phyloP scores from a whole-genome alignment of 2,113 vertebrate species.

The Eulacestoma nigropectus region DNA sequence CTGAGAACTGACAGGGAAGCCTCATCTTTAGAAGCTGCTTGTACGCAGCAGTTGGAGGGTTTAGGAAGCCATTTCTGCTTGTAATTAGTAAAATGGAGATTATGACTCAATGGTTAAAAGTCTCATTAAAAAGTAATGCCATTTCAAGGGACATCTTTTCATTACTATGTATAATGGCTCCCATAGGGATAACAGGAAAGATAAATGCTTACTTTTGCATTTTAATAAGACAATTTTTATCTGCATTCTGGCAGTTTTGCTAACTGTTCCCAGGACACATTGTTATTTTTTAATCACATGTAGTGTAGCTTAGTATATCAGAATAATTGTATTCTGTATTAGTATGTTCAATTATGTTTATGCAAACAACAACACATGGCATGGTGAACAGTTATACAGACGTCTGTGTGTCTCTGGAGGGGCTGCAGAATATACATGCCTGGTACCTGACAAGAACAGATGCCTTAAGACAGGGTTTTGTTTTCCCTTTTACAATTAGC shows the following conservation, averaged over 20 bases:
- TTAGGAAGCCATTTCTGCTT: conserved; percentile 12
- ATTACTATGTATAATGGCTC: conserved; percentile 36
- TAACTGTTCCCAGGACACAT: conserved; percentile 53
- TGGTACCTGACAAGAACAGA: background rate
- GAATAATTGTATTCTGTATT: background rate
- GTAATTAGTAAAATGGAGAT: conserved; percentile 51
- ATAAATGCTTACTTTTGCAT: conserved; percentile 50
- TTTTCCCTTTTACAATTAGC: background rate
- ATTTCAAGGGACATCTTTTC: conserved; percentile 59
- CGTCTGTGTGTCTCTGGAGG: background rate
- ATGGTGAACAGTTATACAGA: background rate
- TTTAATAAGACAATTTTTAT: conserved; percentile 52
- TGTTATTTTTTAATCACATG: conserved; percentile 46
- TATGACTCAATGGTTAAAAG: conserved; percentile 24
- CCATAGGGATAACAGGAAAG: conserved; percentile 33
- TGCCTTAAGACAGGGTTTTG: background rate
- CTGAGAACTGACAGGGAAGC: background rate
- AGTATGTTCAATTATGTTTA: conserved; percentile 6
- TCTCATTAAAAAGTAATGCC: conserved; percentile 54
- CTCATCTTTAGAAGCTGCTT: background rate
- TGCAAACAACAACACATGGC: background rate
- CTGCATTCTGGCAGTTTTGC: conserved; percentile 47
- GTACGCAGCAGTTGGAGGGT: background rate
- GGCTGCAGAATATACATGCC: background rate
- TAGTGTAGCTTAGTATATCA: background rate